Evolutionary conservation across 1,140 invertebrate species (phyloP), one percentile per base, ranked within the genome.

Genomic region (Coptotermes formosanus): DNA sequence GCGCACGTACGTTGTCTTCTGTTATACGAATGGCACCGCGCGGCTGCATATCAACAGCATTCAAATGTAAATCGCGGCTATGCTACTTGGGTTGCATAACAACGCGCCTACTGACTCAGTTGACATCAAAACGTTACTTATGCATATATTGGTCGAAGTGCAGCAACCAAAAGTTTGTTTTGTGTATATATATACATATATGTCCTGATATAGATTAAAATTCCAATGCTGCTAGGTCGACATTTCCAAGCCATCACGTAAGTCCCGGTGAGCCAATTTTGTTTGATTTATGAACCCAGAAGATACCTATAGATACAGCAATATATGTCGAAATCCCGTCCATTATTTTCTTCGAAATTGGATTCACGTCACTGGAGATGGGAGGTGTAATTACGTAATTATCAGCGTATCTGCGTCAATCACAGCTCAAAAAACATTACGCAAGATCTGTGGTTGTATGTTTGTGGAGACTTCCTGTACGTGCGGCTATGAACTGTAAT

Each of bases 311-410:
- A n/a, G n/a, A 75, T 75, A 75, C 8, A 30, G n/a, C 64, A 30
- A 75, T 30, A 30, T 30, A 75, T 75, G 64, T 75, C 64, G 64
- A 75, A 75, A 75, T 75, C n/a, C n/a, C 64, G 25, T 75, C 25
- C 64, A 75, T 30, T 75, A 75, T 75, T 75, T 75, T 30, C 59
- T 64, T 64, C 59, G 59, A 64, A 64, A 64, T 23, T 64, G 59
- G 59, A 64, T 64, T 64, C 59, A 64, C 59, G 59, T 23, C 59
- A 64, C 59, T 64, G 7, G 21, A 11, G 64, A 30, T 75, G 64
- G 59, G 59, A 64, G 59, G 21, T n/a, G n/a, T 75, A 75, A 75
- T 30, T 75, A 75, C 64, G 64, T 75, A 75, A 75, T 75, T 75
- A 75, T 75, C 64, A 75, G n/a, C 14, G 14, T 75, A 30, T 75